A percentile compares a stretch with the other conserved stretches of the same genome.
phyloP scores from a whole-genome alignment of 2,888 invertebrate species.

The Incurvaria masculella region DNA sequence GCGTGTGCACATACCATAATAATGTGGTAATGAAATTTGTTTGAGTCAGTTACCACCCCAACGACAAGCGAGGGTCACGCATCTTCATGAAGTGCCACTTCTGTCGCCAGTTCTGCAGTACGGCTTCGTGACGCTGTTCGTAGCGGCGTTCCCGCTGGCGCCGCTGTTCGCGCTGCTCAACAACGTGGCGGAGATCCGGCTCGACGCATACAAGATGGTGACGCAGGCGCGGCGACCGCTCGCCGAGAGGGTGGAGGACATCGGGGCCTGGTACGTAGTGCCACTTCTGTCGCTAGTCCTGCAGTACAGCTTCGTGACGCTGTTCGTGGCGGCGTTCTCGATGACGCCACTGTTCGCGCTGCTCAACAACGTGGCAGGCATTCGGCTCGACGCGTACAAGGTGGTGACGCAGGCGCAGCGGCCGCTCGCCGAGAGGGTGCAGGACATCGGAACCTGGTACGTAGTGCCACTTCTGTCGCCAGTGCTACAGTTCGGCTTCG shows the following conservation, averaged over 20 bases:
- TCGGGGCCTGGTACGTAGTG: slow-evolving; percentile 73
- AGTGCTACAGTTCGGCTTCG: slow-evolving; percentile 68
- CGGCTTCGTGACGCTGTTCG: slow-evolving; percentile 96
- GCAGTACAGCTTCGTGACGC: slow-evolving; percentile 79
- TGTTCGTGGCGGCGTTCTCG: slow-evolving; percentile 97
- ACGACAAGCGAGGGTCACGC: no score
- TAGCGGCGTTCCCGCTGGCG: slow-evolving; percentile 95
- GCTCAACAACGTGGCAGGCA: slow-evolving; percentile 94
- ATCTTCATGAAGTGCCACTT: slow-evolving; percentile 2
- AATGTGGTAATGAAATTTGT: no score
- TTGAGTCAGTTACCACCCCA: no score
- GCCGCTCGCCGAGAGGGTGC: slow-evolving; percentile 85
- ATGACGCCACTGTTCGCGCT: slow-evolving; percentile 93
- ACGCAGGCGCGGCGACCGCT: slow-evolving; percentile 86
- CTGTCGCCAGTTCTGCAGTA: slow-evolving; percentile 82
- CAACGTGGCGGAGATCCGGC: slow-evolving; percentile 91
- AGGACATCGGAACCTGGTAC: slow-evolving; percentile 87
- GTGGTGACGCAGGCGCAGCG: slow-evolving; percentile 92
- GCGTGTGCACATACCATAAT: no score
- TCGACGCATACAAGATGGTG: slow-evolving; percentile 98
- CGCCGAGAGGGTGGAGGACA: slow-evolving; percentile 87
- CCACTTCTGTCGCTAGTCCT: slow-evolving; percentile 26
- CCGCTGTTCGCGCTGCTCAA: slow-evolving; percentile 94
- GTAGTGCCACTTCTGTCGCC: neutral
- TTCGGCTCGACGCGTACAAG: slow-evolving; percentile 92